These are phyloP conservation scores for Ciconia nigra DNA, from an alignment of 2,797 vertebrate species.

Conservation along the genomic window DNA sequence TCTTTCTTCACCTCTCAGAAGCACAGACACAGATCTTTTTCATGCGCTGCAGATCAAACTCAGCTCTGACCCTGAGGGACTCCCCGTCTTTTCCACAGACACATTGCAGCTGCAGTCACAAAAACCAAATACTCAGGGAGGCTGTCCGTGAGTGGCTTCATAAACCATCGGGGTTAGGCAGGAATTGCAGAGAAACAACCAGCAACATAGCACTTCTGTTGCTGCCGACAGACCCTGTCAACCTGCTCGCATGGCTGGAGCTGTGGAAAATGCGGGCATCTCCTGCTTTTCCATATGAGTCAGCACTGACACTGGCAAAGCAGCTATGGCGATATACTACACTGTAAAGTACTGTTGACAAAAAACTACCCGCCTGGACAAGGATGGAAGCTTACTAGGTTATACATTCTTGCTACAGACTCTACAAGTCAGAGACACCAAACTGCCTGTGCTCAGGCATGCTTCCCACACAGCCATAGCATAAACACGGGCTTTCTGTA, in stretches of 20 bases:
- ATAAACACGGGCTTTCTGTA: neutral
- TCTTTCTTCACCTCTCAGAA: neutral
- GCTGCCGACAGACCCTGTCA: neutral
- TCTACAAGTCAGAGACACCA: neutral
- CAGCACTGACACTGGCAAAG: neutral
- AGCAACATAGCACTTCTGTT: neutral
- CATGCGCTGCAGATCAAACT: neutral
- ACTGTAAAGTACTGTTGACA: neutral
- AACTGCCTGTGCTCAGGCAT: neutral
- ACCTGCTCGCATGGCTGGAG: neutral
- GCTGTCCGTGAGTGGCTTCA: neutral
- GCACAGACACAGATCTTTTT: neutral
- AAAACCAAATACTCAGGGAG: fast-evolving
- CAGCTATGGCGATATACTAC: neutral
- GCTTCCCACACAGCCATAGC: neutral
- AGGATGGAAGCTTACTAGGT: neutral
- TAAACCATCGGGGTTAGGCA: neutral
- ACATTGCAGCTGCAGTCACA: neutral
- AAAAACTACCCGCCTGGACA: neutral
- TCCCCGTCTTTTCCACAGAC: neutral
- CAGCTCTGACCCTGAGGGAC: neutral
- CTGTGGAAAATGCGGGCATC: neutral
- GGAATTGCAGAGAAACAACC: neutral
- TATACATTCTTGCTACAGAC: neutral
- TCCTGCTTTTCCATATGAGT: neutral